Percentiles rank a stretch among this genome's conserved stretches.
Conservation (phyloP, 2,113 vertebrate species). For the Myiagra hebetior region DNA sequence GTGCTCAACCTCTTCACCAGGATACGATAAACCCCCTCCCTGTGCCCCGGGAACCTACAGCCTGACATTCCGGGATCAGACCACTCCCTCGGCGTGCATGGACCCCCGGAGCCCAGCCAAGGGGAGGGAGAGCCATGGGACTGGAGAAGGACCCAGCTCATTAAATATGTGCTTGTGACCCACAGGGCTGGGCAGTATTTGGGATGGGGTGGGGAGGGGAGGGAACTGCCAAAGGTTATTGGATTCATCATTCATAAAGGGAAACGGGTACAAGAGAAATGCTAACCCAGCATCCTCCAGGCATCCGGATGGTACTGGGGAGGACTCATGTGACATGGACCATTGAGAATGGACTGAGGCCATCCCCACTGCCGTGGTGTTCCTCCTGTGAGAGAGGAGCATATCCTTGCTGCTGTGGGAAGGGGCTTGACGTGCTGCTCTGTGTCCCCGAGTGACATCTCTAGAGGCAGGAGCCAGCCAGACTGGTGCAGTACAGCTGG, state of each 20-base stretch:
- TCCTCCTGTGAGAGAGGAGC: background rate
- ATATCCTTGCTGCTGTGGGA: background rate
- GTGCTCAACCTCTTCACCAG: slow-evolving; percentile 94
- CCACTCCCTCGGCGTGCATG: slow-evolving; percentile 27
- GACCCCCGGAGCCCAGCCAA: background rate
- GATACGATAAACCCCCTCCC: slow-evolving; percentile 80
- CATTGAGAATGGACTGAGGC: background rate
- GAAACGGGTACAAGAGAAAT: background rate
- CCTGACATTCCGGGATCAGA: background rate
- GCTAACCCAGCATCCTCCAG: background rate
- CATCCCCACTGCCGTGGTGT: background rate
- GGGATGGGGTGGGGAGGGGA: slow-evolving; percentile 30
- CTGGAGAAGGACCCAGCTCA: slow-evolving; percentile 37
- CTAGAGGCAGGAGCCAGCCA: background rate
- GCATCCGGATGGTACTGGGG: background rate
- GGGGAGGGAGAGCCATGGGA: slow-evolving; percentile 1
- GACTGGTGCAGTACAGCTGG: background rate
- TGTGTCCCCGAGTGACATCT: background rate
- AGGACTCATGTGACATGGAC: background rate
- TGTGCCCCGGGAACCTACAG: background rate
- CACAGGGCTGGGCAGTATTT: slow-evolving; percentile 15
- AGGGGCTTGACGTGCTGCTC: background rate
- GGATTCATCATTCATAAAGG: background rate
- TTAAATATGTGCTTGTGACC: slow-evolving; percentile 70
- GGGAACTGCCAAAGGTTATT: background rate